These are phyloP conservation scores for Bombus confusus DNA, from an alignment of 1,140 invertebrate species.

Conservation along the genomic window DNA sequence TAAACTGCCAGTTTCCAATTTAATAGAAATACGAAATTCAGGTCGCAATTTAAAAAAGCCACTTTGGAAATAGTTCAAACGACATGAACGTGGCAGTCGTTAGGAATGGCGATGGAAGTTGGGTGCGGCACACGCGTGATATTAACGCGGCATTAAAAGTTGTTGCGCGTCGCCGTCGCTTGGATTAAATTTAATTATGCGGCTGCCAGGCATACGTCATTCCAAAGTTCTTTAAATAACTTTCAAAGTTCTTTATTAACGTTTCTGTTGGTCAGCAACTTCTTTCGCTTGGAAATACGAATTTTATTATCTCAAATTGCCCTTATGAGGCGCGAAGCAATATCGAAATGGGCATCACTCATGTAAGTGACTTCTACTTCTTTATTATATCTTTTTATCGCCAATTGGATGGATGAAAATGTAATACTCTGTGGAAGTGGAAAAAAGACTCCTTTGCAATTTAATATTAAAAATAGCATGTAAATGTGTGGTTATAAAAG, in stretches of 20 bases:
- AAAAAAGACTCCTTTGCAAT: no score
- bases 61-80: neutral
- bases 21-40: no score
- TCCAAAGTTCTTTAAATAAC: constrained; percentile 43
- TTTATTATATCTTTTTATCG: no score
- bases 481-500: no score
- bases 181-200: constrained; percentile 49
- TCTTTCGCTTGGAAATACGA: neutral
- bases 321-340: neutral
- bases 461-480: no score
- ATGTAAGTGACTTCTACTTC: no score
- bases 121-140: constrained; percentile 9
- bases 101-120: neutral
- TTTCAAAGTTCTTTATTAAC: constrained; percentile 43
- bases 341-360: no score
- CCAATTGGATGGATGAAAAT: no score
- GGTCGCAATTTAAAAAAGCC: no score
- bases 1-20: no score
- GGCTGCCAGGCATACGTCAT: constrained; percentile 25
- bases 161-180: constrained; percentile 13
- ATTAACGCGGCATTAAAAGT: constrained; percentile 42
- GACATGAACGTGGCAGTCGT: neutral
- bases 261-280: neutral
- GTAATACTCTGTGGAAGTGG: no score
- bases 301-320: constrained; percentile 36